Evolutionary conservation across 2,113 vertebrate genomes (phyloP).

Genomic region (Istiophorus platypterus): DNA sequence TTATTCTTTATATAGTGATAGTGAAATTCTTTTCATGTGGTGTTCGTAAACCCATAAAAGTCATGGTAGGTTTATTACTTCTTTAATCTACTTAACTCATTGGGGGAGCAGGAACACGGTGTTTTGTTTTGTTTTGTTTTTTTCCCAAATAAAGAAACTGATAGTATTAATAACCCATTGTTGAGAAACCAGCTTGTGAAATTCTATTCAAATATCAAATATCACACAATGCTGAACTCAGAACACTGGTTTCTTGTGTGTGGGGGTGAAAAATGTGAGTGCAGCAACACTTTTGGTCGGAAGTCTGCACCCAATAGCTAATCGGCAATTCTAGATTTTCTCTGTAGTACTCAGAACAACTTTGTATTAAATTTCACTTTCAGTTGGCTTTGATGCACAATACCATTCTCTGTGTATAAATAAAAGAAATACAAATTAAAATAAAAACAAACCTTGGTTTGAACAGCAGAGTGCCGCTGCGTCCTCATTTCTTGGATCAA

Average conservation of each 20-base stretch:
- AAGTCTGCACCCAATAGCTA: neutral
- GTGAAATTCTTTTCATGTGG: neutral
- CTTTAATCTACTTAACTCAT: too few species aligned
- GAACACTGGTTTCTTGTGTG: neutral
- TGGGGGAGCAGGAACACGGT: neutral
- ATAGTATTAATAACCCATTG: neutral
- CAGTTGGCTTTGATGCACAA: neutral
- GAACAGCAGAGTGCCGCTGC: constrained; percentile 97
- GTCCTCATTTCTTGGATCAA: constrained; percentile 99
- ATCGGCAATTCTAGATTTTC: neutral
- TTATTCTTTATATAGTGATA: neutral
- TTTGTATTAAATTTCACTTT: neutral
- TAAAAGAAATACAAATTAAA: neutral
- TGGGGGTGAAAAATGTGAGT: neutral
- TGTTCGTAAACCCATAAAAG: neutral
- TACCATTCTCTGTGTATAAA: neutral
- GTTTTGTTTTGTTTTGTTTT: neutral
- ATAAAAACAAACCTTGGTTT: constrained; percentile 92
- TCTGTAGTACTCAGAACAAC: neutral
- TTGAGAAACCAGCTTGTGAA: neutral
- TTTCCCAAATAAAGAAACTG: neutral
- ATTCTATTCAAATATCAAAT: neutral
- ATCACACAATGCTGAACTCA: neutral
- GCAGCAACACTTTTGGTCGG: neutral
- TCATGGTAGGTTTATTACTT: too few species aligned